These are phyloP conservation scores for Rhopalosiphum maidis DNA, from an alignment of 1,140 invertebrate species.

Conservation along the genomic window DNA sequence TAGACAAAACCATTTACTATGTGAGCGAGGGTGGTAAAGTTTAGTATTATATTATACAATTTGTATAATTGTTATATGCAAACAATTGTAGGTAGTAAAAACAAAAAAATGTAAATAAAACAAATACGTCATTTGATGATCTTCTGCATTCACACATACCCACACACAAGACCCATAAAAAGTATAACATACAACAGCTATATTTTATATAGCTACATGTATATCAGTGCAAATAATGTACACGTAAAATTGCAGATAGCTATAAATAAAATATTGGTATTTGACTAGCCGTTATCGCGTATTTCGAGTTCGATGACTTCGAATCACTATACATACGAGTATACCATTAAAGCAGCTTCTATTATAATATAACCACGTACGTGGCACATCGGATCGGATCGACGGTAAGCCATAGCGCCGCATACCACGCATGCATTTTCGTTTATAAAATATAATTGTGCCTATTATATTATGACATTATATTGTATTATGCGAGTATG, in stretches of 20 bases:
- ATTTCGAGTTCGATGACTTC: conserved; percentile 1
- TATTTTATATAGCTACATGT: not conserved
- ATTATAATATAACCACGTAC: not conserved
- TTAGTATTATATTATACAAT: not conserved
- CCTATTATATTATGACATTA: too few relatives aligned
- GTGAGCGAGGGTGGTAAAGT: not conserved
- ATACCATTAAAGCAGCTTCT: not conserved
- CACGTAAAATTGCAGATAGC: not conserved
- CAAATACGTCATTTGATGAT: not conserved
- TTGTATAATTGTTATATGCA: not conserved
- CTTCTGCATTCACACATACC: not conserved
- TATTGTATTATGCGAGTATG: not conserved
- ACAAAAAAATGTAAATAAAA: not conserved
- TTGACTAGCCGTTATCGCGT: not conserved
- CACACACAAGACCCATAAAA: not conserved
- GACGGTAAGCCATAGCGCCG: not conserved
- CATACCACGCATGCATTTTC: too few relatives aligned
- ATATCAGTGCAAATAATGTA: not conserved
- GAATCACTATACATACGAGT: not conserved
- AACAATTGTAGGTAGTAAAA: not conserved
- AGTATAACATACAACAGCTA: not conserved
- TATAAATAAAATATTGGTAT: not conserved
- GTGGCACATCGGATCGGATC: not conserved
- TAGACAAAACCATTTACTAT: rapidly evolving
- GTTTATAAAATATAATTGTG: not conserved